These are phyloP conservation scores for Carettochelys insculpta DNA, from an alignment of 2,113 vertebrate genomes.

Conservation along the genomic window DNA sequence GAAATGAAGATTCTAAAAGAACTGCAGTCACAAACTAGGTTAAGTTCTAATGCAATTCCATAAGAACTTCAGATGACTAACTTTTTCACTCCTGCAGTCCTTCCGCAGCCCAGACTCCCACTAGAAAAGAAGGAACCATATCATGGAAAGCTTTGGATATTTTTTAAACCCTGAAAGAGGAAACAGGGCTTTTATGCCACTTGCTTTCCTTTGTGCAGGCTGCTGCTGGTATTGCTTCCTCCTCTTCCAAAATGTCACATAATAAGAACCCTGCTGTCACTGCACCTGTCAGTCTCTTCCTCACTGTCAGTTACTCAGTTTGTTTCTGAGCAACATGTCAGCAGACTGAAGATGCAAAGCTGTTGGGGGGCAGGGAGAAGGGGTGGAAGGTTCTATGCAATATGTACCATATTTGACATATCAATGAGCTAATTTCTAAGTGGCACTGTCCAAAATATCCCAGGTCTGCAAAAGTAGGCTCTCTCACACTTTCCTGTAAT, in stretches of 20 bases:
- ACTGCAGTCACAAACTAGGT: background rate
- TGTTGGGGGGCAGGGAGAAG: background rate
- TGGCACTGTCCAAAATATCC: background rate
- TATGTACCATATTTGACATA: background rate
- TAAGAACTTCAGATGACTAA: background rate
- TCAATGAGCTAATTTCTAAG: background rate
- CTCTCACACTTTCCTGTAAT: background rate
- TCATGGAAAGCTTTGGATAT: background rate
- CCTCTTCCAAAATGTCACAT: constrained; percentile 21
- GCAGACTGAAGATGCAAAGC: background rate
- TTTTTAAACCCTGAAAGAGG: background rate
- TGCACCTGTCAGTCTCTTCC: background rate
- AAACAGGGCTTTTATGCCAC: background rate
- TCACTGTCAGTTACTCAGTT: background rate
- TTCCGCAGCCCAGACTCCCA: background rate
- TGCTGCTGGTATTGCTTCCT: background rate
- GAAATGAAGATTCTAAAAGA: background rate
- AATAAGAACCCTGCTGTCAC: background rate
- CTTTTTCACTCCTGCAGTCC: background rate
- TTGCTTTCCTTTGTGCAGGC: background rate
- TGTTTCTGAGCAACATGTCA: background rate
- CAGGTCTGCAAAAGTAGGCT: background rate
- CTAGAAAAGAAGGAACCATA: background rate
- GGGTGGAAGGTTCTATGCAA: background rate
- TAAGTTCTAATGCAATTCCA: background rate